Conservation (phyloP, 2,113 vertebrate genomes). For the Leptodactylus fuscus region DNA sequence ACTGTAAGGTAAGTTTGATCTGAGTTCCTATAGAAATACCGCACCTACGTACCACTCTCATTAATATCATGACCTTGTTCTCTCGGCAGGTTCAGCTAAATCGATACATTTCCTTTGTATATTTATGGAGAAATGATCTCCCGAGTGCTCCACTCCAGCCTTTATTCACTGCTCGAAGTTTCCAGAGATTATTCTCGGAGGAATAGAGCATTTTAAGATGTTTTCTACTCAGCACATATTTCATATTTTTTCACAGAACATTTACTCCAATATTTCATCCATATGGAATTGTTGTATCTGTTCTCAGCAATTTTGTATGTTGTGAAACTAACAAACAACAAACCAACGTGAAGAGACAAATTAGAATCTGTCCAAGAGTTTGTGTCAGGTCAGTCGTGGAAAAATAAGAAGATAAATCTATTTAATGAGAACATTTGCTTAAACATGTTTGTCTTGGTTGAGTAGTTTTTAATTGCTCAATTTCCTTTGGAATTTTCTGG, state of each 20-base stretch:
- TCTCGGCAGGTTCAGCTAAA: not conserved
- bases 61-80: not conserved
- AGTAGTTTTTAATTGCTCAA: not conserved
- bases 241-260: slow-evolving; percentile 11
- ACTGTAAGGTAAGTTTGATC: not conserved
- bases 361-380: not conserved
- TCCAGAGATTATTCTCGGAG: not conserved
- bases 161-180: slow-evolving; percentile 26
- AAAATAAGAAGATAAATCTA: not conserved
- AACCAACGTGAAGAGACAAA: not conserved
- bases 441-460: not conserved
- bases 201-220: slow-evolving; percentile 7
- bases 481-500: not conserved
- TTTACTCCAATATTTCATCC: slow-evolving; percentile 1
- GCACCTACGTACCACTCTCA: not conserved
- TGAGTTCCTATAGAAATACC: not conserved
- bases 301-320: not conserved
- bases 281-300: slow-evolving; percentile 6
- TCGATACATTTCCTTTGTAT: slow-evolving; percentile 30
- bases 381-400: not conserved
- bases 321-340: not conserved
- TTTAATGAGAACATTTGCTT: not conserved
- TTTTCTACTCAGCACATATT: slow-evolving; percentile 20
- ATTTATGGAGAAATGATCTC: slow-evolving; percentile 31
- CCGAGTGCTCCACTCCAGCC: not conserved